A percentile compares a stretch with the other conserved stretches of the same genome.
These are phyloP conservation scores for Arenaria interpres DNA, from an alignment of 2,113 vertebrate genomes.

Conservation along the genomic window DNA sequence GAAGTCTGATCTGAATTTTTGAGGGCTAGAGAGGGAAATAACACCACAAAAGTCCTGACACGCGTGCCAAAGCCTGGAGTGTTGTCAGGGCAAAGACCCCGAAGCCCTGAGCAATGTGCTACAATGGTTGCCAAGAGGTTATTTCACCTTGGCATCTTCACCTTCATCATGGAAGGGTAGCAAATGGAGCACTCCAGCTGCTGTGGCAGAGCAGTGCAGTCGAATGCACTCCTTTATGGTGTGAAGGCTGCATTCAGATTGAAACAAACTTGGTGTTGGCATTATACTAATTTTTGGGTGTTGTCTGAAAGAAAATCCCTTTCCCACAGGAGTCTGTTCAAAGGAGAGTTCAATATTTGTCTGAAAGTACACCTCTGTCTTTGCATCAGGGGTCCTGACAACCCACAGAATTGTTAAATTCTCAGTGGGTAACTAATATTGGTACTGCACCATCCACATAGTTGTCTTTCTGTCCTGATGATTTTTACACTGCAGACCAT, in stretches of 20 bases:
- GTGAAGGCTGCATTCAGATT: not conserved
- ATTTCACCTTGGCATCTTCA: not conserved
- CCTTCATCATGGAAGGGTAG: too few relatives aligned
- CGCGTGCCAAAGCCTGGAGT: not conserved
- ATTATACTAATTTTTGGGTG: not conserved
- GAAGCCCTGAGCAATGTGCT: not conserved
- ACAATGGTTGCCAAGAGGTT: rapidly evolving
- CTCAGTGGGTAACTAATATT: not conserved
- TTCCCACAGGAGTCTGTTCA: not conserved
- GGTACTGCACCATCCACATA: not conserved
- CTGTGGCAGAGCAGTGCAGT: not conserved
- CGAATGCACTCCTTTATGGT: not conserved
- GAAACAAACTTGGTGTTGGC: not conserved
- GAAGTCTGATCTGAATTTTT: constrained; percentile 1
- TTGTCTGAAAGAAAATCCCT: not conserved
- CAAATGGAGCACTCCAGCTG: not conserved
- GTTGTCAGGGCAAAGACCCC: not conserved
- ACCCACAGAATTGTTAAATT: not conserved
- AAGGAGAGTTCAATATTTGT: not conserved
- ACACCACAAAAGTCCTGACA: not conserved
- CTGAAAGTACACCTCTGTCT: not conserved
- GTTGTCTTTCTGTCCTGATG: not conserved
- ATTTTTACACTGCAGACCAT: not conserved
- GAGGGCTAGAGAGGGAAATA: not conserved
- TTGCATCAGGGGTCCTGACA: not conserved